Evolutionary conservation across 2,113 vertebrate species (phyloP).

Genomic region (Shinisaurus crocodilurus): DNA sequence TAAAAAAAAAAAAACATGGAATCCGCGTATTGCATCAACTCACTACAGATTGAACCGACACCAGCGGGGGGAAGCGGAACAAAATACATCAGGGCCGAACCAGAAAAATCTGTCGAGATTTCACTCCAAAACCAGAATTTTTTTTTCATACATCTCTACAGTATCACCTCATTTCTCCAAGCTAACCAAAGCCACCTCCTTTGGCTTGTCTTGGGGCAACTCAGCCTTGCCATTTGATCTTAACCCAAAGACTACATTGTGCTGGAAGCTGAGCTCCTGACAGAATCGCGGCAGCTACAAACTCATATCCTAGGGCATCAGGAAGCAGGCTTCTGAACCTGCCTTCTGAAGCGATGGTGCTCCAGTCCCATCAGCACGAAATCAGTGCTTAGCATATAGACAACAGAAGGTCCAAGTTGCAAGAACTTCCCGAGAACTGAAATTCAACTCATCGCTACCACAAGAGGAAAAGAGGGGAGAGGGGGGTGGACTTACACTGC

Average conservation of each 20-base stretch:
- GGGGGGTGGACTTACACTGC: slow-evolving; percentile 88
- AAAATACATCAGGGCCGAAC: too few species aligned
- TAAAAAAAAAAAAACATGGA: too few species aligned
- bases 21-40: too few species aligned
- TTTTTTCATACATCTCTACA: too few species aligned
- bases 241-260: neutral
- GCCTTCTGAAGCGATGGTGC: neutral
- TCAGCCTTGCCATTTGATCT: too few species aligned
- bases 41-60: too few species aligned
- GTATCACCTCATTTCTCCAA: too few species aligned
- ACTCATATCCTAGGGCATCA: neutral
- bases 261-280: neutral
- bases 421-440: neutral
- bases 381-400: neutral
- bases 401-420: accelerated
- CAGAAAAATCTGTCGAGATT: too few species aligned
- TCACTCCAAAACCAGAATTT: too few species aligned
- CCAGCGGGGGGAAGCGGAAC: too few species aligned
- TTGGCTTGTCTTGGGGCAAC: neutral
- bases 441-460: neutral
- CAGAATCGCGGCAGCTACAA: neutral
- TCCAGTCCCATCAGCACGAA: neutral
- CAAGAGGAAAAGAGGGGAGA: neutral
- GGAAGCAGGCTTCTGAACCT: neutral
- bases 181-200: neutral